A percentile compares a stretch with the other conserved stretches of the same genome.
Evolutionary conservation across 2,888 invertebrate genomes (phyloP).

Genomic region (Leptinotarsa juncta): DNA sequence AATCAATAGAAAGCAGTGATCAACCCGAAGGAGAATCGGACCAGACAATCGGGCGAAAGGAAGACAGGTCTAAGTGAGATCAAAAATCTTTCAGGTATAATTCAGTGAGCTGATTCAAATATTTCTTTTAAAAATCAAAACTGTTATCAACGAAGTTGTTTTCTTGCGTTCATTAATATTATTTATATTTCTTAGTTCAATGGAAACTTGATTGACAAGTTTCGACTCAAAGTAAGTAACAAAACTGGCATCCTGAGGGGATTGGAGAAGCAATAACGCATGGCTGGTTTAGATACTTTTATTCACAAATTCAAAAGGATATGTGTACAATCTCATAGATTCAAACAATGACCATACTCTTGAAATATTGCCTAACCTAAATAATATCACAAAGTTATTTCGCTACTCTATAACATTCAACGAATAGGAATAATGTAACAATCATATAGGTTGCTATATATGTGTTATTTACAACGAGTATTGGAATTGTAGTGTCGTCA

Average conservation of each 20-base stretch:
- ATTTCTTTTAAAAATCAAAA: too few relatives aligned
- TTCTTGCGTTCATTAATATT: too few relatives aligned
- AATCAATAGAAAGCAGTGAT: too few relatives aligned
- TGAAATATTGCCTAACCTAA: constrained; percentile 33
- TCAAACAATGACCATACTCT: constrained; percentile 37
- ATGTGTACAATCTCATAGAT: constrained; percentile 33
- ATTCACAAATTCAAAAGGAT: constrained; percentile 40
- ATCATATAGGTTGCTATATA: constrained; percentile 36
- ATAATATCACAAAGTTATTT: constrained; percentile 39
- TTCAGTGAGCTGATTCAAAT: too few relatives aligned
- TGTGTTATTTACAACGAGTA: constrained; percentile 13
- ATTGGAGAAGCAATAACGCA: background rate
- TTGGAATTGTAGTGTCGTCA: constrained; percentile 5
- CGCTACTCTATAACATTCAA: constrained; percentile 42
- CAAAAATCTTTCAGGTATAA: too few relatives aligned
- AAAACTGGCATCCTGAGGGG: background rate
- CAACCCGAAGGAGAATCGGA: too few relatives aligned
- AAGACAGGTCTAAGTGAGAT: too few relatives aligned
- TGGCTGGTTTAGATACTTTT: constrained; percentile 30
- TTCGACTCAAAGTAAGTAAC: too few relatives aligned
- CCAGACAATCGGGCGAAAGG: too few relatives aligned
- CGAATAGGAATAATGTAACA: constrained; percentile 40
- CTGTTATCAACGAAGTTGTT: too few relatives aligned
- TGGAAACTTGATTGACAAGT: too few relatives aligned
- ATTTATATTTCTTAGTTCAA: too few relatives aligned